Evolutionary conservation across 92 coral and sea anemone species (phyloP).

Genomic region (Porites lobata): DNA sequence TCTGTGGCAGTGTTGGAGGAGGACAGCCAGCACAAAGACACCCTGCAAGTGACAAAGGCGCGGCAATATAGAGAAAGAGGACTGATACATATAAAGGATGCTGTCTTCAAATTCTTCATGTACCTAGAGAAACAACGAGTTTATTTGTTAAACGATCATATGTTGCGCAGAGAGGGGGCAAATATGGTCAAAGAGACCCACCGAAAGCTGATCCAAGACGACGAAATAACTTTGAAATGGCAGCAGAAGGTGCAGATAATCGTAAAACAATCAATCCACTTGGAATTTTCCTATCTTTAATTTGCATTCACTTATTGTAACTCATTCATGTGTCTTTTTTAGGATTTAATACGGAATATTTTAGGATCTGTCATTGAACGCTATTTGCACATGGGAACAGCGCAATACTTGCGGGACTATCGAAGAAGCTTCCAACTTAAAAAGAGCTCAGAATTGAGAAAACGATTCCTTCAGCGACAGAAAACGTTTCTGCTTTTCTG

Average conservation of each 20-base stretch:
- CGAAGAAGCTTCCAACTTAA: too few species aligned
- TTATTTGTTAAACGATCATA: slow-evolving; percentile 5
- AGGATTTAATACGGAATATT: too few species aligned
- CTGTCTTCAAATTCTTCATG: slow-evolving; percentile 18
- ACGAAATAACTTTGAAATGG: slow-evolving; percentile 7
- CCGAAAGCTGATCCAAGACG: neutral
- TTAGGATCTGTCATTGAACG: too few species aligned
- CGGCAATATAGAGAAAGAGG: slow-evolving; percentile 3
- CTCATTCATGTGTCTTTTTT: too few species aligned
- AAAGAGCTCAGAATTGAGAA: too few species aligned
- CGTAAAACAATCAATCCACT: neutral
- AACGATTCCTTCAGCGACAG: too few species aligned
- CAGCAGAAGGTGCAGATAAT: neutral
- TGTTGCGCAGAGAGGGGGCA: neutral
- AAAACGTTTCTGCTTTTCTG: too few species aligned
- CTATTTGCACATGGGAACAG: too few species aligned
- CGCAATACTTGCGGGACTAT: too few species aligned
- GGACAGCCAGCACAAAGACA: slow-evolving; percentile 26
- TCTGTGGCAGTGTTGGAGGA: slow-evolving; percentile 1
- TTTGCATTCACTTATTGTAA: too few species aligned
- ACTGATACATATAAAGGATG: slow-evolving; percentile 26
- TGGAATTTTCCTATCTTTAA: neutral
- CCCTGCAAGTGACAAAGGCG: slow-evolving; percentile 38
- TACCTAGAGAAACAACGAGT: slow-evolving; percentile 14
- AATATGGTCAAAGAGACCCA: slow-evolving; percentile 20